Evolutionary conservation across 2,888 invertebrate genomes (phyloP).

Genomic region (Zhuqinia jingwanae): DNA sequence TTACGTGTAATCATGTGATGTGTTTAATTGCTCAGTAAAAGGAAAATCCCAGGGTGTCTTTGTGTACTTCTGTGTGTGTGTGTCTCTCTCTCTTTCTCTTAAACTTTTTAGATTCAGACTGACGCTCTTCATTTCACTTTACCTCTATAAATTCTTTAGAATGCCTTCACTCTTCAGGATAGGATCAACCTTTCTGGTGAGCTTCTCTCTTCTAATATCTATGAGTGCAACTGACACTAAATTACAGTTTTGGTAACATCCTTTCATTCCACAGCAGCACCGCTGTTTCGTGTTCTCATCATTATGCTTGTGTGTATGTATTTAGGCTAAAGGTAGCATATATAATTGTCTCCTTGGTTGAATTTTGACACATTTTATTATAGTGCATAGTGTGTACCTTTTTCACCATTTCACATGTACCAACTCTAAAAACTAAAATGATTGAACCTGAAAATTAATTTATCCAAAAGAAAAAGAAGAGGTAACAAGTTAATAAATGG

Average conservation of each 20-base stretch:
- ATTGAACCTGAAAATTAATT: constrained; percentile 21
- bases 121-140: constrained; percentile 17
- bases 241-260: constrained; percentile 32
- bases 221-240: constrained; percentile 44
- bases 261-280: neutral
- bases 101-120: constrained; percentile 34
- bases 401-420: neutral
- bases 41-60: constrained; percentile 31
- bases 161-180: neutral
- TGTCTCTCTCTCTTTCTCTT: neutral
- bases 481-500: constrained; percentile 50
- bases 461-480: constrained; percentile 24
- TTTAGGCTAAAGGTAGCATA: neutral
- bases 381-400: neutral
- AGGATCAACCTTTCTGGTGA: too few species aligned
- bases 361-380: neutral
- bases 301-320: neutral
- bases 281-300: too few species aligned
- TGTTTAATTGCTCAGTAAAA: constrained; percentile 67
- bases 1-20: constrained; percentile 41
- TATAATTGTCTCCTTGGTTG: neutral
- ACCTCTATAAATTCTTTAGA: neutral
- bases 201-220: neutral
- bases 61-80: neutral
- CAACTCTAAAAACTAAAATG: neutral